Conservation (phyloP, 53 echinoderm and acorn worm genomes). For the Astropecten irregularis region DNA sequence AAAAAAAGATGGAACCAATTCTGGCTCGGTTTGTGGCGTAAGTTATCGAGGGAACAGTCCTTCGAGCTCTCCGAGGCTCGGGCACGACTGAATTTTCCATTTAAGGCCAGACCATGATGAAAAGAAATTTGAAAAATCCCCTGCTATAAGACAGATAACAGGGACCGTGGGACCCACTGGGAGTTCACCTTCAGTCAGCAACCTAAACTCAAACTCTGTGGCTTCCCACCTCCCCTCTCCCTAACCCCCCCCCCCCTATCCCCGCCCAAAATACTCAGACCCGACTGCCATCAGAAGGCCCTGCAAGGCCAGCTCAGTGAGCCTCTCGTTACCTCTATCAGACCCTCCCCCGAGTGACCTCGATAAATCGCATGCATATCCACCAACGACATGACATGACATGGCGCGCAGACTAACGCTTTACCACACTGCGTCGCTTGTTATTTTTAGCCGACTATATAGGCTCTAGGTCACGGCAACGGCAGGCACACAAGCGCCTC, state of each 20-base stretch:
- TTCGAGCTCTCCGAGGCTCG: no score
- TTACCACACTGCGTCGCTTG: conserved; percentile 11
- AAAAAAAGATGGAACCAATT: no score
- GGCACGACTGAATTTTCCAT: no score
- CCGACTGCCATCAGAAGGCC: no score
- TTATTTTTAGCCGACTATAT: conserved; percentile 56
- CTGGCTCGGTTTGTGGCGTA: no score
- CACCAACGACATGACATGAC: background rate
- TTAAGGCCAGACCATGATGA: no score
- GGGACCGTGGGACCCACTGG: conserved; percentile 31
- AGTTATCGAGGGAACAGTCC: no score
- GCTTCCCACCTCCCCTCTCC: background rate
- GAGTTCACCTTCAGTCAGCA: conserved; percentile 37
- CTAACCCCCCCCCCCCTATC: background rate
- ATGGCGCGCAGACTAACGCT: background rate
- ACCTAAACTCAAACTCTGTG: conserved; percentile 20
- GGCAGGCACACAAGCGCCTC: conserved; percentile 31
- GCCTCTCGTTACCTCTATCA: no score
- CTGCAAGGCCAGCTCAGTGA: no score
- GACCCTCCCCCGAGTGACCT: conserved; percentile 16
- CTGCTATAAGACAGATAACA: conserved; percentile 18
- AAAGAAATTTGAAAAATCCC: background rate
- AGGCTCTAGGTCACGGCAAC: conserved; percentile 14
- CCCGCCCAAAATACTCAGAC: background rate
- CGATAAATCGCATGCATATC: conserved; percentile 33